These are phyloP conservation scores for Chaetodon auriga DNA, from an alignment of 2,113 vertebrate genomes.

Conservation along the genomic window DNA sequence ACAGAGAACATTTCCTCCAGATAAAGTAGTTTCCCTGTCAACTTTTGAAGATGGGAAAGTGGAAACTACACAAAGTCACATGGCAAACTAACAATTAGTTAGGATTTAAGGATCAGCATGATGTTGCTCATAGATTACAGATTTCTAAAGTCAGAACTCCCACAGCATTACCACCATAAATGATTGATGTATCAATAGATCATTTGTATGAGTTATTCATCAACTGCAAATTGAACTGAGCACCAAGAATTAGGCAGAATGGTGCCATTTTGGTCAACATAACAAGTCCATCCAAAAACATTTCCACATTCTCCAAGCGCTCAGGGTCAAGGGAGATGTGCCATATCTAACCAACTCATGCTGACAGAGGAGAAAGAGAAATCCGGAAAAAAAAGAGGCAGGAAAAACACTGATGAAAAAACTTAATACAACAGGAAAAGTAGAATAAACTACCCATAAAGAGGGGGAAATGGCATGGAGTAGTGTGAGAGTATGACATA, in stretches of 20 bases:
- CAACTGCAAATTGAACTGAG: too few species aligned
- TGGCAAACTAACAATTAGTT: background rate
- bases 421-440: slow-evolving; percentile 1
- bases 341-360: background rate
- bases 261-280: background rate
- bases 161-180: background rate
- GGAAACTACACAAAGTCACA: background rate
- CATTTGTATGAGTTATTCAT: too few species aligned
- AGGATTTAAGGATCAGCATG: background rate
- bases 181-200: background rate
- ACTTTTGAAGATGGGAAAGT: too few species aligned
- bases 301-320: background rate
- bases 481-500: slow-evolving; percentile 14
- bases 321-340: background rate
- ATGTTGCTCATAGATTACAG: background rate
- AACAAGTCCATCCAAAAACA: background rate
- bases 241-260: background rate
- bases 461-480: slow-evolving; percentile 3
- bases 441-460: background rate
- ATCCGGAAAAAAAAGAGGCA: background rate
- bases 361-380: background rate
- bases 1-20: background rate
- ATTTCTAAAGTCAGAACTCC: background rate
- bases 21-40: too few species aligned
- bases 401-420: background rate